A percentile compares a stretch with the other conserved stretches of the same genome.
Conservation (phyloP, 2,797 vertebrate species). For the Acrocephalus scirpaceus region DNA sequence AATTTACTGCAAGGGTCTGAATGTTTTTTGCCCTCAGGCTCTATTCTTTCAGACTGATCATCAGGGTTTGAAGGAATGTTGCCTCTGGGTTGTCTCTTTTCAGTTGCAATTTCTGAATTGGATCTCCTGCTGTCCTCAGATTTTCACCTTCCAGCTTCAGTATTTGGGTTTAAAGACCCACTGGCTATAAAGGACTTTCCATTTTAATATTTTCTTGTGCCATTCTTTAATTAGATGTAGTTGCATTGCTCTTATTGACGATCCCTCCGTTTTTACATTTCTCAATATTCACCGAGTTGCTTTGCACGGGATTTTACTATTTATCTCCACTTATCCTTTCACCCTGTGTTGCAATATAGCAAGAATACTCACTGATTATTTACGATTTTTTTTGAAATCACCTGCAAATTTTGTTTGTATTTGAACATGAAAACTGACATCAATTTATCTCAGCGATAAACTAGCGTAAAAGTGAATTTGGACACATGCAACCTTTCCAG, state of each 20-base stretch:
- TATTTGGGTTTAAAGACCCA: constrained; percentile 39
- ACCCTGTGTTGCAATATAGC: not conserved
- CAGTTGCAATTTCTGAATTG: constrained; percentile 57
- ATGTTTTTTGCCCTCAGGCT: constrained; percentile 52
- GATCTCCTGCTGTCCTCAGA: not conserved
- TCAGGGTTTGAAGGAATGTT: constrained; percentile 38
- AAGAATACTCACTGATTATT: not conserved
- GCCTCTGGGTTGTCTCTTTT: constrained; percentile 66
- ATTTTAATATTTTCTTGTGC: constrained; percentile 9
- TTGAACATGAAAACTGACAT: not conserved
- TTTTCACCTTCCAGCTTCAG: constrained; percentile 41
- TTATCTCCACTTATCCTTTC: not conserved
- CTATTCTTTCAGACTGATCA: constrained; percentile 63
- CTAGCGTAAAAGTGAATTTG: not conserved
- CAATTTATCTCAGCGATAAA: not conserved
- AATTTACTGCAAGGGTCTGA: constrained; percentile 10
- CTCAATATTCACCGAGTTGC: not conserved
- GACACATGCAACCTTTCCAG: not conserved
- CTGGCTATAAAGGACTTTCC: constrained; percentile 16
- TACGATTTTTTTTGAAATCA: not conserved
- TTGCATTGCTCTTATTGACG: not conserved
- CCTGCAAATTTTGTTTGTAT: not conserved
- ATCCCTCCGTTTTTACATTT: not conserved
- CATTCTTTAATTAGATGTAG: not conserved
- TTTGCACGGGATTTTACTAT: not conserved